phyloP scores from a whole-genome alignment of 2,113 vertebrate genomes.

The Ameiurus melas region DNA sequence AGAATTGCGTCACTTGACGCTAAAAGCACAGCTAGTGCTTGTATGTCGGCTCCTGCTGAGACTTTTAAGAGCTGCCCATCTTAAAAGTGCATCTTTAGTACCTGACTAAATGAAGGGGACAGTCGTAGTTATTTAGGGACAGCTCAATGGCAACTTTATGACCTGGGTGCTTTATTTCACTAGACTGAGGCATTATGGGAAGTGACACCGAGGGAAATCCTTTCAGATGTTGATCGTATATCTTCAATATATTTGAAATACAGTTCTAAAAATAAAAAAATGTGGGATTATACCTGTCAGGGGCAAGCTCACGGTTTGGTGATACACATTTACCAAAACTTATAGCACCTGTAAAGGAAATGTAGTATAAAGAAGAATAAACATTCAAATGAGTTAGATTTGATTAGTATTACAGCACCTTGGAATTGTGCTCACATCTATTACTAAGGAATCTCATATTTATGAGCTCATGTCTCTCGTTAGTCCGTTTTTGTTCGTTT shows the following conservation, averaged over 20 bases:
- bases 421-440: not conserved
- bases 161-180: constrained; percentile 68
- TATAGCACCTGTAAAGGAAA: not conserved
- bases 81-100: constrained; percentile 58
- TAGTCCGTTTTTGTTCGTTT: not conserved
- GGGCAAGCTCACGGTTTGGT: not conserved
- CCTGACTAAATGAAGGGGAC: constrained; percentile 64
- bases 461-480: not conserved
- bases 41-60: not conserved
- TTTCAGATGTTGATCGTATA: constrained; percentile 64
- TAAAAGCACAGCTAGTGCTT: not conserved
- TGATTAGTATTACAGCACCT: not conserved
- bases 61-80: constrained; percentile 50
- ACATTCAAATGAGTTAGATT: not conserved
- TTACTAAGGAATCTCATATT: not conserved
- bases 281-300: not conserved
- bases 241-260: constrained; percentile 57
- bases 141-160: constrained; percentile 71
- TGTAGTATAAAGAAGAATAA: too few species aligned
- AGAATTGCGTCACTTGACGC: not conserved
- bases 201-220: constrained; percentile 68
- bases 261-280: constrained; percentile 47
- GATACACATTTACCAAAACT: not conserved
- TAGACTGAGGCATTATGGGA: constrained; percentile 61
- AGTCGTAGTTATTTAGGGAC: constrained; percentile 73